Evolutionary conservation across 2,113 vertebrate genomes (phyloP), one percentile per base, ranked within the genome.

Genomic region (Marmota flaviventris): DNA sequence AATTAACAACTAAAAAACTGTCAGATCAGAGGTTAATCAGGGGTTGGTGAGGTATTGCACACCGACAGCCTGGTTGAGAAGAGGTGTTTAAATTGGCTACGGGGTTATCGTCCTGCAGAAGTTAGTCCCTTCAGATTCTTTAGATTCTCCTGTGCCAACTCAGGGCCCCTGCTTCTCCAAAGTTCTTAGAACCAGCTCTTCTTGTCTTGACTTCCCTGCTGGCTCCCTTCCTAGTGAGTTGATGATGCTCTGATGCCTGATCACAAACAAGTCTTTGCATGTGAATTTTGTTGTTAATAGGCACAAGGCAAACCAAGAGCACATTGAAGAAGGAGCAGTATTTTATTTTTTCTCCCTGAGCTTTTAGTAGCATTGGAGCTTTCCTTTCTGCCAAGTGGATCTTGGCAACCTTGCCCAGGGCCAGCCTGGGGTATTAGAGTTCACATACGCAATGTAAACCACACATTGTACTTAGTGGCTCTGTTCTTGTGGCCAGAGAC

Each of bases 1-100:
- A 82, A 8, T 76, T 8, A 90, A 56, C 29, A 89, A 14, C 4
- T 27, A 4, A 22, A 61, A 51, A 4, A 2, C 45, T 14, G 2
- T 61, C 48, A 32, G 34, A 42, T 72, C 8, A 72, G 51, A 16
- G 29, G 27, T 5, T 4, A 27, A n/a, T 0, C 10, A 11, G 48
- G 29, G 5, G 29, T 18, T 27, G 27, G 8, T 5, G 10, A 75
- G 18, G 14, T 2, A 13, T 4, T 5, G 8, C 0, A 12, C 4
- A 8, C 63, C 79, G 34, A 24, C 34, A 82, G 39, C 5, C 51
- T 32, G 48, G 25, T 12, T 22, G 58, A 32, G 24, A n/a, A 61
- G 22, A 20, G 37, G 4, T 20, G 25, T 17, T 3, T 37, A 10
- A 18, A 17, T 27, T 13, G n/a, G 45, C 24, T 32, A 5, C 0